Conservation (phyloP, 1,140 invertebrate species). For the Scaptomyza montana region DNA sequence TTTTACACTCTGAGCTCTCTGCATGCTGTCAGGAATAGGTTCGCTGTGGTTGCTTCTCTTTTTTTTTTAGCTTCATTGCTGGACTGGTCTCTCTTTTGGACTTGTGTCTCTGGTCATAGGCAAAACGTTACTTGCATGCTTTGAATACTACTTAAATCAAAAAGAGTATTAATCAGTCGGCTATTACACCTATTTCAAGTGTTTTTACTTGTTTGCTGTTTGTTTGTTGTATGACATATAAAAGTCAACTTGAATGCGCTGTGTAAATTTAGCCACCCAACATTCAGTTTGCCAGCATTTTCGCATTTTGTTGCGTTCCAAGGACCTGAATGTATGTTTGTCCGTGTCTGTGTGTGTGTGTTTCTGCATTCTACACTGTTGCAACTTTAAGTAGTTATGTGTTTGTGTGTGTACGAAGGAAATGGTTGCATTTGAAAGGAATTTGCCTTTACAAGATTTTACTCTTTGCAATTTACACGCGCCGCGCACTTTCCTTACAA, state of each 20-base stretch:
- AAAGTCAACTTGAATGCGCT: slow-evolving; percentile 80
- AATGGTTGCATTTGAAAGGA: slow-evolving; percentile 78
- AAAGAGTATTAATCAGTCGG: neutral
- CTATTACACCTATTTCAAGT: neutral
- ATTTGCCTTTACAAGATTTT: slow-evolving; percentile 81
- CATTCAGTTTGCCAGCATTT: slow-evolving; percentile 19
- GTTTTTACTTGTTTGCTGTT: slow-evolving; percentile 47
- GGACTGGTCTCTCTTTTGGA: slow-evolving; percentile 20
- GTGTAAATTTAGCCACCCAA: slow-evolving; percentile 65
- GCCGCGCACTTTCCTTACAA: slow-evolving; percentile 57
- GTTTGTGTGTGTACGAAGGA: slow-evolving; percentile 38
- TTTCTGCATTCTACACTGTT: slow-evolving; percentile 33
- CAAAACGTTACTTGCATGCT: slow-evolving; percentile 55
- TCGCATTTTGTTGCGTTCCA: slow-evolving; percentile 25
- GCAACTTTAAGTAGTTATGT: slow-evolving; percentile 76
- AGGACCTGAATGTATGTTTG: slow-evolving; percentile 15
- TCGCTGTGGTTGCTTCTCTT: neutral
- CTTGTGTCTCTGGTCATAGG: no score
- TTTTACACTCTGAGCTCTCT: slow-evolving; percentile 32
- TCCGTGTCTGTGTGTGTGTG: slow-evolving; percentile 24
- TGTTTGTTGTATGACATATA: slow-evolving; percentile 79
- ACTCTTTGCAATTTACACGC: slow-evolving; percentile 81
- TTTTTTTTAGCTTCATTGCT: no score
- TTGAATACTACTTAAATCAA: slow-evolving; percentile 43
- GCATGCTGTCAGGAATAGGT: slow-evolving; percentile 17